Percentiles rank a stretch among this genome's conserved stretches.
These are phyloP conservation scores for Holocentrus rufus DNA, from an alignment of 2,797 vertebrate species.

Conservation along the genomic window DNA sequence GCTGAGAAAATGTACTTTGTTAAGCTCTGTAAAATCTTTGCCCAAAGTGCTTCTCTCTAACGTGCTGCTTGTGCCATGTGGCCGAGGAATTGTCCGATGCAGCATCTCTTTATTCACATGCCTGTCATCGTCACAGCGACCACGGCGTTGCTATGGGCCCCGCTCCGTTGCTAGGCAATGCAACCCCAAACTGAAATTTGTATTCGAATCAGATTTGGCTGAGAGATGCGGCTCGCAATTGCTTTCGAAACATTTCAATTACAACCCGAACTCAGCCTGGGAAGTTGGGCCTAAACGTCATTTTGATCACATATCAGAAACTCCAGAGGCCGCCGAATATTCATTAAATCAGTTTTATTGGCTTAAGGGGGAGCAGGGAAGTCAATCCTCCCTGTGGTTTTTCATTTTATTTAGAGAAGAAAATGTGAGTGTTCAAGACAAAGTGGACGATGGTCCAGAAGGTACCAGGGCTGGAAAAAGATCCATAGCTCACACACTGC, in stretches of 20 bases:
- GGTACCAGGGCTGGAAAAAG: no score
- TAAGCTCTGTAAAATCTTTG: neutral
- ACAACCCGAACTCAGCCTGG: slow-evolving; percentile 7
- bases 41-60: neutral
- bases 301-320: neutral
- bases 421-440: neutral
- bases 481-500: no score
- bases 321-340: neutral
- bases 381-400: neutral
- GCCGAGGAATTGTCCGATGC: slow-evolving; percentile 22
- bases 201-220: slow-evolving; percentile 56
- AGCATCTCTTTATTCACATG: slow-evolving; percentile 41
- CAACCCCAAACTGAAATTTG: slow-evolving; percentile 40
- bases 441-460: neutral
- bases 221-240: slow-evolving; percentile 34
- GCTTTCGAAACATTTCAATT: slow-evolving; percentile 42
- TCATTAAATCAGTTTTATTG: neutral
- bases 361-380: neutral
- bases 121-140: slow-evolving; percentile 50
- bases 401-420: neutral
- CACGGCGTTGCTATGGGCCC: slow-evolving; percentile 58
- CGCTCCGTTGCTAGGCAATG: slow-evolving; percentile 54
- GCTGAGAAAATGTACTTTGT: neutral
- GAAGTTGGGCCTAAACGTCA: neutral
- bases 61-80: slow-evolving; percentile 16